These are phyloP conservation scores for Holothuria glaberrima DNA, from an alignment of 35 echinoderm and acorn worm genomes.

Conservation along the genomic window DNA sequence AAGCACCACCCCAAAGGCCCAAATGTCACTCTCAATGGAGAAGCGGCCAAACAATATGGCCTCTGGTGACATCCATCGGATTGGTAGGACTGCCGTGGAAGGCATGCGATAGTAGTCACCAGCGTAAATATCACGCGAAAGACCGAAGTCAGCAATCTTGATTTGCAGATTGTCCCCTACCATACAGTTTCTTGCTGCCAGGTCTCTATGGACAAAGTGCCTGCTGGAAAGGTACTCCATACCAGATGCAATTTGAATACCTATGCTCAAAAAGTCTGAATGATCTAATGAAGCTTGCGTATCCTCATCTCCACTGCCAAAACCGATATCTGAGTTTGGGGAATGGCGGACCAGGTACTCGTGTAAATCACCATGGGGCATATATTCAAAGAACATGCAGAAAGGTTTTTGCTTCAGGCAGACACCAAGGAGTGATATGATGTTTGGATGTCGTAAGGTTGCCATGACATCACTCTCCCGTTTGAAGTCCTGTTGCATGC, in stretches of 20 bases:
- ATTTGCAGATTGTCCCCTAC: conserved; percentile 91
- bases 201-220: conserved; percentile 93
- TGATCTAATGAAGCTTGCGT: conserved; percentile 89
- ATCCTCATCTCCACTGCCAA: conserved; percentile 93
- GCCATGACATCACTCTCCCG: conserved; percentile 88
- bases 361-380: conserved; percentile 89
- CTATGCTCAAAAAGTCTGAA: conserved; percentile 87
- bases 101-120: conserved; percentile 95
- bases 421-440: conserved; percentile 87
- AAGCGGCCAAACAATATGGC: conserved; percentile 94
- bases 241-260: conserved; percentile 92
- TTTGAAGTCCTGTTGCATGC: conserved; percentile 83
- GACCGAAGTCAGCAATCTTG: conserved; percentile 97
- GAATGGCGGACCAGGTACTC: conserved; percentile 92
- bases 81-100: conserved; percentile 79
- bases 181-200: conserved; percentile 98
- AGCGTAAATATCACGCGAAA: conserved; percentile 93
- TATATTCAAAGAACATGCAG: conserved; percentile 95
- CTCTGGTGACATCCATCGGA: conserved; percentile 97
- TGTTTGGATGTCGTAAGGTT: conserved; percentile 84
- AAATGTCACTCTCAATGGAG: conserved; percentile 94
- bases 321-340: conserved; percentile 95
- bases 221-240: conserved; percentile 97
- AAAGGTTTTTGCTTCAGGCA: conserved; percentile 76
- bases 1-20: conserved; percentile 97